These are phyloP conservation scores for Petrolisthes manimaculis DNA, from an alignment of 2,888 invertebrate genomes.

Conservation along the genomic window DNA sequence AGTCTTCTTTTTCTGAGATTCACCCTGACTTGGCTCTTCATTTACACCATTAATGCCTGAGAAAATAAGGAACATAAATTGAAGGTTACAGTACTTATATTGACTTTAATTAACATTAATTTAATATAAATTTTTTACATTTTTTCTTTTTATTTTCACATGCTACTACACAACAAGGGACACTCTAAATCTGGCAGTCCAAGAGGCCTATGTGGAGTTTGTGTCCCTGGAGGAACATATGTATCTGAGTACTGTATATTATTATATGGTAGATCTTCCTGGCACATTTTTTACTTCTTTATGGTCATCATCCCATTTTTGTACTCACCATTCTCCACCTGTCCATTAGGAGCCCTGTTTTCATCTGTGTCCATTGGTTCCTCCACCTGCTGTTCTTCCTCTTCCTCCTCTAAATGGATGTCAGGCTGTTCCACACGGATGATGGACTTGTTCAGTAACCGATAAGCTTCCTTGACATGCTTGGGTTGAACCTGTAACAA, in stretches of 20 bases:
- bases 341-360: constrained; percentile 59
- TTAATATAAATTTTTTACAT: no score
- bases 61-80: neutral
- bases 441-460: constrained; percentile 94
- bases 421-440: constrained; percentile 98
- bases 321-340: constrained; percentile 37
- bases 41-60: neutral
- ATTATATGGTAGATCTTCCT: no score
- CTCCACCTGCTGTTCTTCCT: constrained; percentile 78
- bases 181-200: no score
- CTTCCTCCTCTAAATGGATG: constrained; percentile 81
- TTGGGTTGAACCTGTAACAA: constrained; percentile 77
- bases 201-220: no score
- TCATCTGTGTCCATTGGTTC: constrained; percentile 69
- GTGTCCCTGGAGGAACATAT: no score
- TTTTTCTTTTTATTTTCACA: no score
- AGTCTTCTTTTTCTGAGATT: constrained; percentile 66
- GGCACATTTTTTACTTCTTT: no score
- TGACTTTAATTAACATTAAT: no score
- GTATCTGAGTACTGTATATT: no score
- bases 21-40: neutral
- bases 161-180: no score
- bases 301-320: no score
- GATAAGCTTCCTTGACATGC: constrained; percentile 92
- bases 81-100: neutral